Percentiles rank a stretch among this genome's conserved stretches.
phyloP scores from a whole-genome alignment of 2,888 invertebrate species.

The Nephrotoma flavescens region DNA sequence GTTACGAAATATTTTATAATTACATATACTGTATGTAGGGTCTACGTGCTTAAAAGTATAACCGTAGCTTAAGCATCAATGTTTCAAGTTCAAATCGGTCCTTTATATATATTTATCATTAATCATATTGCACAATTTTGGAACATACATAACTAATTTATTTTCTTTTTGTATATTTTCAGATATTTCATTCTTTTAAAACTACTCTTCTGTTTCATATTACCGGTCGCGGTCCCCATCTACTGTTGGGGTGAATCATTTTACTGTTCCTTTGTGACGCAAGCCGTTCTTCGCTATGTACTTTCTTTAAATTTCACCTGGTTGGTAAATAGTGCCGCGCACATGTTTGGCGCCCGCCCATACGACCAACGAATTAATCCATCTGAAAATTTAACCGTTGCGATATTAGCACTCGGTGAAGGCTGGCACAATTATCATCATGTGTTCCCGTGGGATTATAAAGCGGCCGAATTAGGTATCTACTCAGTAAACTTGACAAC shows the following conservation, averaged over 20 bases:
- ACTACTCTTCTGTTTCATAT: constrained; percentile 48
- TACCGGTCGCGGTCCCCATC: constrained; percentile 57
- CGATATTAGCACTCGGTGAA: constrained; percentile 61
- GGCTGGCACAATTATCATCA: constrained; percentile 95
- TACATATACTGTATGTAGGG: neutral
- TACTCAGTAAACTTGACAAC: constrained; percentile 55
- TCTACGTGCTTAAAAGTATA: neutral
- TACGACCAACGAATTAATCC: constrained; percentile 68
- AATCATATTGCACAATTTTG: neutral
- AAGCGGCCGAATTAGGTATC: constrained; percentile 69
- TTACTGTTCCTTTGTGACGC: constrained; percentile 47
- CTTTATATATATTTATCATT: neutral
- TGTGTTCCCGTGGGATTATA: constrained; percentile 87
- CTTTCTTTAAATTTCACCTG: constrained; percentile 70
- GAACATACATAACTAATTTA: neutral
- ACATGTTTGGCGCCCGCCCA: constrained; percentile 57
- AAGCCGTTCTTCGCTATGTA: constrained; percentile 55
- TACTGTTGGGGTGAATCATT: constrained; percentile 55
- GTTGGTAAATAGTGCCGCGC: constrained; percentile 82
- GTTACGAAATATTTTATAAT: neutral
- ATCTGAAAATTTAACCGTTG: constrained; percentile 57
- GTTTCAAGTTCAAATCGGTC: neutral
- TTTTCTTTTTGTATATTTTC: constrained; percentile 10
- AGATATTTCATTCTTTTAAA: constrained; percentile 55
- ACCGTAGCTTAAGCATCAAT: neutral